Evolutionary conservation across 2,797 vertebrate genomes (phyloP).

Genomic region (Graptemys geographica): DNA sequence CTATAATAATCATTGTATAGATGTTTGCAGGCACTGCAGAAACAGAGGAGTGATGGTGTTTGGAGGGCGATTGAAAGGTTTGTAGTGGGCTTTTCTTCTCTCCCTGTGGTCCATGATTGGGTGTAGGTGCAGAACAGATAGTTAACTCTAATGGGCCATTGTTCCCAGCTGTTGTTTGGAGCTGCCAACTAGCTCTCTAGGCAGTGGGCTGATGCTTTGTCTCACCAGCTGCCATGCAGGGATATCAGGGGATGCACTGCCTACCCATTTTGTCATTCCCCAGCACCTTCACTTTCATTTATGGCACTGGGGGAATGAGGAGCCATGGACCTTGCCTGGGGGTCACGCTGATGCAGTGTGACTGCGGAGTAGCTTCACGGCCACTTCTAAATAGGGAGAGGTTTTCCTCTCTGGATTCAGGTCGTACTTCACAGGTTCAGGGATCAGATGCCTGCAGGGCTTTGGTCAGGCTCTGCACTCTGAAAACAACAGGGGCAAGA

Average conservation of each 20-base stretch:
- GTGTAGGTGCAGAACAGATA: conserved; percentile 25
- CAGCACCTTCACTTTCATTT: conserved; percentile 13
- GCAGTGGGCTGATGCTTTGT: conserved; percentile 63
- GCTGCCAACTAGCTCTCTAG: conserved; percentile 70
- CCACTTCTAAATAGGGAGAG: not conserved
- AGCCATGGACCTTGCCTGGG: not conserved
- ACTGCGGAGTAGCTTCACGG: conserved; percentile 6
- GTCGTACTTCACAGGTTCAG: not conserved
- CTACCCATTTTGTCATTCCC: conserved; percentile 41
- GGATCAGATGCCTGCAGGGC: not conserved
- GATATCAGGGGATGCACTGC: conserved; percentile 61
- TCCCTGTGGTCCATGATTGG: conserved; percentile 52
- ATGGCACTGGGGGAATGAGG: not conserved
- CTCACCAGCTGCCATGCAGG: conserved; percentile 65
- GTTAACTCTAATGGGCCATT: conserved; percentile 75
- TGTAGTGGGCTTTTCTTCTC: not conserved
- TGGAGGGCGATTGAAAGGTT: not conserved
- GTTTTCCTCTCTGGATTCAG: not conserved
- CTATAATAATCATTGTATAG: not conserved
- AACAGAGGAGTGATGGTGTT: not conserved
- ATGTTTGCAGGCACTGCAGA: not conserved
- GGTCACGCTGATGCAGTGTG: not conserved
- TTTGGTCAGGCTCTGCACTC: not conserved
- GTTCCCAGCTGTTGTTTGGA: conserved; percentile 73
- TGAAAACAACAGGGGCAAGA: not conserved